A percentile compares a stretch with the other conserved stretches of the same genome.
Evolutionary conservation across 2,888 invertebrate species (phyloP).

Genomic region (Athalia circularis): DNA sequence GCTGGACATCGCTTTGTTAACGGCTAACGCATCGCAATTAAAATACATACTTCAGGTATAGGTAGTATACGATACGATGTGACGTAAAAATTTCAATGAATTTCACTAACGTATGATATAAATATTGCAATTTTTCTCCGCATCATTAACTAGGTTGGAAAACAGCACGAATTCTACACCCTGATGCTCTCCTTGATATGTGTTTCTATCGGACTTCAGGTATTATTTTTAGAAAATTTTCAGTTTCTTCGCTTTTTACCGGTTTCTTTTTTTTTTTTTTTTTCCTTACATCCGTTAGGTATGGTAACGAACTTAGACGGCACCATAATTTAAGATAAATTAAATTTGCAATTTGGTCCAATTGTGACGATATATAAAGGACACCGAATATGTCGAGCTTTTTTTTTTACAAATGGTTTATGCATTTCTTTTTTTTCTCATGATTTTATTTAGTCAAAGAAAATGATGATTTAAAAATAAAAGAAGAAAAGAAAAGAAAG

Average conservation of each 20-base stretch:
- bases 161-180: conserved; percentile 90
- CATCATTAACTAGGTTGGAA: conserved; percentile 77
- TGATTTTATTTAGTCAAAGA: conserved; percentile 12
- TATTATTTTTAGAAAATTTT: conserved; percentile 67
- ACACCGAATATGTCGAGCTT: too few relatives aligned
- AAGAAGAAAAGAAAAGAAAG: conserved; percentile 34
- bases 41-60: conserved; percentile 87
- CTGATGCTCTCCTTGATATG: conserved; percentile 87
- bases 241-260: neutral
- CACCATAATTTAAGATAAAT: too few relatives aligned
- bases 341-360: conserved; percentile 53
- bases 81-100: neutral
- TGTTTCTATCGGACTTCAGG: conserved; percentile 90
- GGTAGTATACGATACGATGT: neutral
- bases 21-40: conserved; percentile 91
- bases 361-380: conserved; percentile 36
- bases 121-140: neutral
- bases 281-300: too few relatives aligned
- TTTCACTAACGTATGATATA: neutral
- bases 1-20: conserved; percentile 90
- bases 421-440: conserved; percentile 19
- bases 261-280: neutral
- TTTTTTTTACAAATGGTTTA: too few relatives aligned
- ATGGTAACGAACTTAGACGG: too few relatives aligned
- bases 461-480: neutral